Evolutionary conservation across 2,113 vertebrate species (phyloP).

Genomic region (Myocastor coypus): DNA sequence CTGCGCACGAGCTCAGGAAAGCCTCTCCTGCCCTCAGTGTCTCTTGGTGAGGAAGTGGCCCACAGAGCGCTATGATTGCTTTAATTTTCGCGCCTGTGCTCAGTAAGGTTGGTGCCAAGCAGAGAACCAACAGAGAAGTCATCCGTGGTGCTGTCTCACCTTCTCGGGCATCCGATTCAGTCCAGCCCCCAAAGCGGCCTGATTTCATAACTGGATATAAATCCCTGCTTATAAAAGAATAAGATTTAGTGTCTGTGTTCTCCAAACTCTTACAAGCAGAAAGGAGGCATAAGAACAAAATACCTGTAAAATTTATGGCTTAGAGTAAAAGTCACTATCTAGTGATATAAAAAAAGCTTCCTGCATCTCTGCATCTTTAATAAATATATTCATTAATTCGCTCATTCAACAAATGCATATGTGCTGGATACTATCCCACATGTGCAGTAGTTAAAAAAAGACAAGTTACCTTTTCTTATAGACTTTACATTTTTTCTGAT

Average conservation of each 20-base stretch:
- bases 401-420: constrained; percentile 12
- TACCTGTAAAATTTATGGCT: not conserved
- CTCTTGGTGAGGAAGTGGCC: not conserved
- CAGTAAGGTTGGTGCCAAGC: not conserved
- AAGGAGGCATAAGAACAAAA: constrained; percentile 8
- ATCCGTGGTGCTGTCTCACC: not conserved
- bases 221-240: not conserved
- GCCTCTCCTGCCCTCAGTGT: not conserved
- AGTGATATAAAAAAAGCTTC: not conserved
- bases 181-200: not conserved
- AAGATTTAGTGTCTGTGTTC: not conserved
- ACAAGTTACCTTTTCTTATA: not conserved
- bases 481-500: not conserved
- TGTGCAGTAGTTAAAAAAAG: not conserved
- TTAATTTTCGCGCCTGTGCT: not conserved
- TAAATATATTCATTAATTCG: not conserved
- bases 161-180: not conserved
- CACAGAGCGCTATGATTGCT: not conserved
- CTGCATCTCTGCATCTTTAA: not conserved
- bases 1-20: not conserved
- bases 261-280: not conserved
- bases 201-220: not conserved
- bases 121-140: not conserved
- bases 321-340: not conserved
- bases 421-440: not conserved